phyloP scores from a whole-genome alignment of 2,797 vertebrate species.

The Rhabdophis nuchalis region DNA sequence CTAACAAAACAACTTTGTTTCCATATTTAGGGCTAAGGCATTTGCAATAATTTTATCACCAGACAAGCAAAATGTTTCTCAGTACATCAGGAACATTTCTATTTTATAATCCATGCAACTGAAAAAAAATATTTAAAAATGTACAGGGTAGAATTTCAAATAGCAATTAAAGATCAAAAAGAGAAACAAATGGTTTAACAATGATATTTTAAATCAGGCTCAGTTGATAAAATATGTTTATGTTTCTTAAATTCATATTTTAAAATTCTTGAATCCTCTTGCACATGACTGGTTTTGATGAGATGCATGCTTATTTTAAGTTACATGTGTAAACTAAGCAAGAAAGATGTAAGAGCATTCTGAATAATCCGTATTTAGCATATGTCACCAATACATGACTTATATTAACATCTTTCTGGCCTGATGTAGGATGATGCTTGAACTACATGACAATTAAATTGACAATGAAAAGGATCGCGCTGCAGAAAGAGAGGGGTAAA shows the following conservation, averaged over 20 bases:
- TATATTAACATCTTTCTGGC: not conserved
- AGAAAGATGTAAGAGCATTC: not conserved
- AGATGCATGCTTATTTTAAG: not conserved
- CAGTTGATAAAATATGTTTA: not conserved
- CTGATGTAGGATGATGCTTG: not conserved
- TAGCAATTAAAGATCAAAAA: not conserved
- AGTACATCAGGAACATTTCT: not conserved
- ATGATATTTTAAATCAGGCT: not conserved
- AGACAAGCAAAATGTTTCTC: not conserved
- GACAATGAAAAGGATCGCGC: not conserved
- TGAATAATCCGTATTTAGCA: not conserved
- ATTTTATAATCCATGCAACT: not conserved
- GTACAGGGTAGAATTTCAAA: not conserved
- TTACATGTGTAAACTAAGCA: not conserved
- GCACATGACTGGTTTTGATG: not conserved
- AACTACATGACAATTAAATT: not conserved
- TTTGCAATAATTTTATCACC: not conserved
- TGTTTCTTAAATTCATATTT: not conserved
- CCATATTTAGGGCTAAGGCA: not conserved
- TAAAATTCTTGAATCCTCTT: not conserved
- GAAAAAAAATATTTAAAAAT: not conserved
- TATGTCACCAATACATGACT: not conserved
- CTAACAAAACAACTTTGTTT: not conserved
- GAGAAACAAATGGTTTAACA: not conserved
- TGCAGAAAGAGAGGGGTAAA: not conserved